Evolutionary conservation across 2,888 invertebrate species (phyloP), one percentile per base, ranked within the genome.

Genomic region (Megalurothrips usitatus): DNA sequence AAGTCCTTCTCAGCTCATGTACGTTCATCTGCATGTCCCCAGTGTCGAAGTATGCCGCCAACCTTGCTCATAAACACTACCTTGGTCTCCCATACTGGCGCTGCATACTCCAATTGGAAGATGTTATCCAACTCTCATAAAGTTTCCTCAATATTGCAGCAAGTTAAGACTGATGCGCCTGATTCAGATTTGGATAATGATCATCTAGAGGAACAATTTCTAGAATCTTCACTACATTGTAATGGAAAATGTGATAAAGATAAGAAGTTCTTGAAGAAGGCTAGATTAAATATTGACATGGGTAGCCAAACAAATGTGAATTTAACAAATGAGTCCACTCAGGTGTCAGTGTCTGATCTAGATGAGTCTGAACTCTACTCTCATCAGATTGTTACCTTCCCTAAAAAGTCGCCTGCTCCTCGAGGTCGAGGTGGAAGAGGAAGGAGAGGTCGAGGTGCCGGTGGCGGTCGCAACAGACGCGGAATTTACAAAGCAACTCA

Each of bases 11-110:
- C 23, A 75, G 23, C 23, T 26, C 23, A 75, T 75, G 12, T 75
- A 8, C 26, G 23, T 9, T 23, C 68, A 75, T 75, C 68, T 26
- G 12, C 68, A 10, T 75, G 68, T 26, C 26, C 68, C 26, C 8
- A 75, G 10, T 75, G 68, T 26, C 23, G 26, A 12, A 26, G 23
- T 12, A 75, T 26, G 23, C 68, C 68, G 11, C 68, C 68, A 10
- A 75, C 68, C 23, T 75, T 75, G 26, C 68, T 75, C 26, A 75
- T 75, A 12, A 75, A 75, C 26, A 75, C 68, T 75, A 75, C 68
- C 8, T 12, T 75, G 12, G 26, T 75, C 10, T 10, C 12, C 26
- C 68, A 75, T 23, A 10, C 23, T 26, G 68, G 68, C 17, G 11
- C 58, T 58, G 58, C 58, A 58, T 19, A 58, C 19, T 58, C 58